Evolutionary conservation across 2,113 vertebrate species (phyloP).

Genomic region (Eublepharis macularius): DNA sequence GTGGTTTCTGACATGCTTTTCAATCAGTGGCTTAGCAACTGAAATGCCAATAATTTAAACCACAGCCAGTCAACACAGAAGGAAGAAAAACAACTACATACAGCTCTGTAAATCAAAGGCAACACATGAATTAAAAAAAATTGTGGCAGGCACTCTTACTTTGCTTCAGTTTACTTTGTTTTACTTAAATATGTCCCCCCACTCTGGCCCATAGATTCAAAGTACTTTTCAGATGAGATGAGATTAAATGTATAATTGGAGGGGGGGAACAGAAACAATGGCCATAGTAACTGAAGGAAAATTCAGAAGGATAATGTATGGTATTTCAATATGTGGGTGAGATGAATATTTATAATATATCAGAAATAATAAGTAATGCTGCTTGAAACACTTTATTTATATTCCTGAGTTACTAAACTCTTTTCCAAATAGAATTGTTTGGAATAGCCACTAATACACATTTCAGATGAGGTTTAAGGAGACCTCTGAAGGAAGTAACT

Average conservation of each 20-base stretch:
- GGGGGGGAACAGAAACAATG: neutral
- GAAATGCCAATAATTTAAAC: neutral
- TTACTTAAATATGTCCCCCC: neutral
- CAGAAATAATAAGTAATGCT: neutral
- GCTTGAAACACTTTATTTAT: neutral
- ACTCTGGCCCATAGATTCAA: neutral
- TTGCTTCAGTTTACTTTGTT: neutral
- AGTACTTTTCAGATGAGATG: neutral
- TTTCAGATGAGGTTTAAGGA: neutral
- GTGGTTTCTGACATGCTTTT: neutral
- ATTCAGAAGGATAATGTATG: neutral
- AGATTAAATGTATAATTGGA: neutral
- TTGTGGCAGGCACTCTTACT: neutral
- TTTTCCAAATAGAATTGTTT: neutral
- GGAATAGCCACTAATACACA: neutral
- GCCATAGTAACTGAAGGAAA: neutral
- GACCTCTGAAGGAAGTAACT: neutral
- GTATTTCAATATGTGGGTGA: neutral
- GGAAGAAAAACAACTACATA: neutral
- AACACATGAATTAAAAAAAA: neutral
- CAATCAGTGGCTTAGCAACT: neutral
- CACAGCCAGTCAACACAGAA: neutral
- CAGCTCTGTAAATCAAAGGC: neutral
- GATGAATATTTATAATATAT: neutral
- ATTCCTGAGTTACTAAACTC: neutral